A percentile compares a stretch with the other conserved stretches of the same genome.
Evolutionary conservation across 37 sponge, comb jelly and placozoan genomes (phyloP).

Genomic region (Mnemiopsis leidyi): DNA sequence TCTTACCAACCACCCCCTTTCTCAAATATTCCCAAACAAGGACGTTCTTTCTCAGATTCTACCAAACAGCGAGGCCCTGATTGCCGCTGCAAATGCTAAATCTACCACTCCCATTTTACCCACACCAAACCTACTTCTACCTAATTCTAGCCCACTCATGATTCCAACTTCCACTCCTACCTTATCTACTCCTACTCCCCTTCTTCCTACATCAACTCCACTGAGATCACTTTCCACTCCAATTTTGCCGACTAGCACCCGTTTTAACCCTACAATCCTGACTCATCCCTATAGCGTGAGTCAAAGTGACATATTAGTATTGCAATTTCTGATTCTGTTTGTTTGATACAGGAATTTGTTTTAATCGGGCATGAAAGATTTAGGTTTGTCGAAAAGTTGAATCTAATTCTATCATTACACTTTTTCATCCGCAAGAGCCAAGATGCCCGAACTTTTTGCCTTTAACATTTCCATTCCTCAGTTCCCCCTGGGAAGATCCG

Average conservation of each 20-base stretch:
- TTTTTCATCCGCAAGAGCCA: too few relatives aligned
- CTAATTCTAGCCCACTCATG: not conserved
- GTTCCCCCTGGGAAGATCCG: not conserved
- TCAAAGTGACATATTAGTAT: too few relatives aligned
- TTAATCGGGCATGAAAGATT: too few relatives aligned
- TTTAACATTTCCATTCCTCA: not conserved
- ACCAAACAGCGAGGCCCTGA: not conserved
- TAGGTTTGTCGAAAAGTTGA: too few relatives aligned
- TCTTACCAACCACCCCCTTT: not conserved
- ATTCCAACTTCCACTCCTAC: not conserved
- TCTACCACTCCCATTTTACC: not conserved
- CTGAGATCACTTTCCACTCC: conserved; percentile 7
- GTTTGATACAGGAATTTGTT: too few relatives aligned
- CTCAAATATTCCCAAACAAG: conserved; percentile 1
- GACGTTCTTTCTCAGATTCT: not conserved
- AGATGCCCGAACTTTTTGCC: too few relatives aligned
- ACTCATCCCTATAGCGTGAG: conserved; percentile 39
- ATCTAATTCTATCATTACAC: too few relatives aligned
- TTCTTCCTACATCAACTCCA: not conserved
- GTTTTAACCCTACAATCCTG: conserved; percentile 10
- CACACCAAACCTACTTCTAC: not conserved
- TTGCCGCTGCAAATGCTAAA: not conserved
- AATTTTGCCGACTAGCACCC: not conserved
- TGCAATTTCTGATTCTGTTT: too few relatives aligned
- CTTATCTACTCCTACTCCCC: not conserved